These are phyloP conservation scores for Coendou prehensilis DNA, from an alignment of 2,797 vertebrate species.

Conservation along the genomic window DNA sequence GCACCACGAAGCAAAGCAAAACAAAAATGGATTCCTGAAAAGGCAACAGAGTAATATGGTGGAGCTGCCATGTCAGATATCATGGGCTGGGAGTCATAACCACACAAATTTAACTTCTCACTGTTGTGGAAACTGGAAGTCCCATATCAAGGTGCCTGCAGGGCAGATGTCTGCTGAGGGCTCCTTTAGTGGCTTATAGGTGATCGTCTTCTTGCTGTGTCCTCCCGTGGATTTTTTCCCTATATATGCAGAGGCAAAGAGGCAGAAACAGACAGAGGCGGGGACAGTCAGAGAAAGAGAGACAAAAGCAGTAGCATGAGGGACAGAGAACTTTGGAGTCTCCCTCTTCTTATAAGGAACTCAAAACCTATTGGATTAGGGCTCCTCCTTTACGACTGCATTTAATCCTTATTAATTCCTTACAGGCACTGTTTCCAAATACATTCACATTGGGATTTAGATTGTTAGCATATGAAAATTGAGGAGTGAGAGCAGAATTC, in stretches of 20 bases:
- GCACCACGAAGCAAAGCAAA: not conserved
- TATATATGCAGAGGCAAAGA: accelerated
- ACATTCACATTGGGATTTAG: accelerated
- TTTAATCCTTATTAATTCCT: not conserved
- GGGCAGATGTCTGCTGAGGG: not conserved
- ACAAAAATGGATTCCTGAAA: not conserved
- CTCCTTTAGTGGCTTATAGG: not conserved
- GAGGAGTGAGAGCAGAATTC: not conserved
- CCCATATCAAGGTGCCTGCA: not conserved
- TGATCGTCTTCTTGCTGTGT: not conserved
- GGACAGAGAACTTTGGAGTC: no score
- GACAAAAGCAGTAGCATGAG: not conserved
- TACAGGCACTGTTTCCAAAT: not conserved
- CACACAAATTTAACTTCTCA: not conserved
- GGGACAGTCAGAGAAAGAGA: not conserved
- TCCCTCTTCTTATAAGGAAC: not conserved
- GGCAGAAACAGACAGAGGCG: not conserved
- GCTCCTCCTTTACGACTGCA: not conserved
- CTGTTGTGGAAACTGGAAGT: not conserved
- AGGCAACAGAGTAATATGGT: not conserved
- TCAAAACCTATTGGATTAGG: not conserved
- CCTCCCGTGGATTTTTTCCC: not conserved
- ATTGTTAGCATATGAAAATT: not conserved
- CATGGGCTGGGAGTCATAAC: not conserved
- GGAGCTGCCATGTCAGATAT: not conserved